phyloP scores from a whole-genome alignment of 2,888 invertebrate species.

The Venusia cambrica region DNA sequence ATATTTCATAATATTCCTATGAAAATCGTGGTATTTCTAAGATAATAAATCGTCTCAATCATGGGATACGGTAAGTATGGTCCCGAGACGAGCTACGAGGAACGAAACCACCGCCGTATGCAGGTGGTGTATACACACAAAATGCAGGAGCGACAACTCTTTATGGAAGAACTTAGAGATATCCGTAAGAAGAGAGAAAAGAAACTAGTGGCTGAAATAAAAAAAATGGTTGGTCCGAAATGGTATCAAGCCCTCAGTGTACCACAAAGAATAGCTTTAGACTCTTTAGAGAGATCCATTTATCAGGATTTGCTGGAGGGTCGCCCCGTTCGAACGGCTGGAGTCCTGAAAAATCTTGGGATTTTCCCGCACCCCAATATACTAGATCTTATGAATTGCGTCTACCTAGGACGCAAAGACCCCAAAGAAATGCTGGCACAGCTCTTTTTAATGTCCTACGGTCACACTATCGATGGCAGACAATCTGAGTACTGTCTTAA shows the following conservation, averaged over 20 bases:
- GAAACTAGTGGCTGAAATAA: constrained; percentile 37
- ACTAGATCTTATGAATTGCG: constrained; percentile 54
- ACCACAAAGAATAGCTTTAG: constrained; percentile 54
- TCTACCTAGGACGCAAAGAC: constrained; percentile 51
- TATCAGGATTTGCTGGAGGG: constrained; percentile 66
- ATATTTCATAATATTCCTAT: constrained; percentile 3
- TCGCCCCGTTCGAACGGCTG: constrained; percentile 46
- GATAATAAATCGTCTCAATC: neutral
- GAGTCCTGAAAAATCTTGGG: constrained; percentile 51
- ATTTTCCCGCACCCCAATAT: constrained; percentile 49
- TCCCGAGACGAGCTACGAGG: constrained; percentile 42
- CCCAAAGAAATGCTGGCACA: constrained; percentile 64
- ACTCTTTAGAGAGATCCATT: constrained; percentile 48
- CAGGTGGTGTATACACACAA: constrained; percentile 53
- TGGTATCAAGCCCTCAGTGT: constrained; percentile 71
- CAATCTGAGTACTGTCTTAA: constrained; percentile 51
- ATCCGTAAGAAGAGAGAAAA: constrained; percentile 44
- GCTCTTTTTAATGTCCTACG: constrained; percentile 50
- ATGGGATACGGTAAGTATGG: constrained; percentile 30
- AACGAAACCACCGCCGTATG: constrained; percentile 39
- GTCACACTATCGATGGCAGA: constrained; percentile 54
- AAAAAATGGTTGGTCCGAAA: constrained; percentile 48
- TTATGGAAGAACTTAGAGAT: constrained; percentile 62
- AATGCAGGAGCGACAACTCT: constrained; percentile 53
- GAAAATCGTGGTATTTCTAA: constrained; percentile 5